These are phyloP conservation scores for Lycorma delicatula DNA, from an alignment of 1,140 invertebrate species.

Conservation along the genomic window DNA sequence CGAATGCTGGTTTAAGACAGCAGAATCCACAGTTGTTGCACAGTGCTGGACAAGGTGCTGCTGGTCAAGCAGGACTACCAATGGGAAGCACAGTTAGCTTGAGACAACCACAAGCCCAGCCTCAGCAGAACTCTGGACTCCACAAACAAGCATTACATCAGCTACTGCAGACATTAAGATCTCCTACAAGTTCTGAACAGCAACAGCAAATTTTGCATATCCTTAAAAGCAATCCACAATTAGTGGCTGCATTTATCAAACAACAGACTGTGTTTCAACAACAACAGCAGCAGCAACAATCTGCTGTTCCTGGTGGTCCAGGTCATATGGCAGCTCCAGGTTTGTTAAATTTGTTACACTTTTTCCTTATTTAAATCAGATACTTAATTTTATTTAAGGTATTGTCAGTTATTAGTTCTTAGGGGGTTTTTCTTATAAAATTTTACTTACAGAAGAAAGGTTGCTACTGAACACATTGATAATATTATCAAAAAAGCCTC, in stretches of 20 bases:
- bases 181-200: slow-evolving; percentile 82
- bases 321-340: background rate
- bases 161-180: slow-evolving; percentile 79
- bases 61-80: slow-evolving; percentile 36
- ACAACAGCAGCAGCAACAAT: slow-evolving; percentile 33
- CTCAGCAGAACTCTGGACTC: slow-evolving; percentile 16
- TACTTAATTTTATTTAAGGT: too few species aligned
- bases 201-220: slow-evolving; percentile 89
- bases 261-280: slow-evolving; percentile 59
- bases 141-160: slow-evolving; percentile 78
- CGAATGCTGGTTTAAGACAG: slow-evolving; percentile 17
- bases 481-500: too few species aligned
- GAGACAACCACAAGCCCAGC: slow-evolving; percentile 16
- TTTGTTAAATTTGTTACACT: background rate
- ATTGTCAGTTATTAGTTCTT: too few species aligned
- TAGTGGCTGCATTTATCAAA: slow-evolving; percentile 96
- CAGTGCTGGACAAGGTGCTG: slow-evolving; percentile 18
- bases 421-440: too few species aligned
- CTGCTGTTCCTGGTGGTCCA: background rate
- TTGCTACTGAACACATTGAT: too few species aligned
- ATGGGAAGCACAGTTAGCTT: slow-evolving; percentile 36
- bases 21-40: slow-evolving; percentile 21
- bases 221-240: slow-evolving; percentile 86
- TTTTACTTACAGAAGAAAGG: too few species aligned
- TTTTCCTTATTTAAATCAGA: background rate